These are phyloP conservation scores for Digitonthophagus gazella DNA, from an alignment of 2,888 invertebrate species.

Conservation along the genomic window DNA sequence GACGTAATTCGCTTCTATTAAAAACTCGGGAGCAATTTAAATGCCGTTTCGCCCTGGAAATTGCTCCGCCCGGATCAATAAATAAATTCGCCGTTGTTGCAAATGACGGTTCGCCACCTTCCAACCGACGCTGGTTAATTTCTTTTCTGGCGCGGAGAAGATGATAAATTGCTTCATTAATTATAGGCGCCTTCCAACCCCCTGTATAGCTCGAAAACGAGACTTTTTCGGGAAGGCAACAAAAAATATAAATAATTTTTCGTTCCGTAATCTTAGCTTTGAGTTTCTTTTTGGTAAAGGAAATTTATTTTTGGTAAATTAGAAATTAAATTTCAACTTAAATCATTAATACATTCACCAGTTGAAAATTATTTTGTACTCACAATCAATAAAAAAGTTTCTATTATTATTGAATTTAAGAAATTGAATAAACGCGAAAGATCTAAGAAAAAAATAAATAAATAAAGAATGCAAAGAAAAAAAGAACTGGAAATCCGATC, in stretches of 20 bases:
- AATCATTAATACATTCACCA: too few relatives aligned
- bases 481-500: neutral
- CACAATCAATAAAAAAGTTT: too few relatives aligned
- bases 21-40: conserved; percentile 1
- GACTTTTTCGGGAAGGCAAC: neutral
- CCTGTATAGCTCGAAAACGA: conserved; percentile 3
- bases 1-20: neutral
- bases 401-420: neutral
- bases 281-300: neutral
- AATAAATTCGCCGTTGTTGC: conserved; percentile 9
- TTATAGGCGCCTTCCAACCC: neutral
- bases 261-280: neutral
- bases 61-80: conserved; percentile 4
- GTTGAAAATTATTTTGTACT: too few relatives aligned
- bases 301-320: too few relatives aligned
- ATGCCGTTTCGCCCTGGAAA: conserved; percentile 4
- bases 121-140: conserved; percentile 12
- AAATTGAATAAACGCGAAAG: neutral
- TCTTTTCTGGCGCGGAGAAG: conserved; percentile 2
- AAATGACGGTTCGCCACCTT: conserved; percentile 14
- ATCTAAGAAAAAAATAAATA: too few relatives aligned
- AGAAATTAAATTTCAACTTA: too few relatives aligned
- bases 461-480: neutral
- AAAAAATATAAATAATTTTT: neutral
- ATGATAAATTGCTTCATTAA: conserved; percentile 17